Base-by-base conservation (phyloP, 2,888 invertebrate species). In the Phlogophora meticulosa region DNA sequence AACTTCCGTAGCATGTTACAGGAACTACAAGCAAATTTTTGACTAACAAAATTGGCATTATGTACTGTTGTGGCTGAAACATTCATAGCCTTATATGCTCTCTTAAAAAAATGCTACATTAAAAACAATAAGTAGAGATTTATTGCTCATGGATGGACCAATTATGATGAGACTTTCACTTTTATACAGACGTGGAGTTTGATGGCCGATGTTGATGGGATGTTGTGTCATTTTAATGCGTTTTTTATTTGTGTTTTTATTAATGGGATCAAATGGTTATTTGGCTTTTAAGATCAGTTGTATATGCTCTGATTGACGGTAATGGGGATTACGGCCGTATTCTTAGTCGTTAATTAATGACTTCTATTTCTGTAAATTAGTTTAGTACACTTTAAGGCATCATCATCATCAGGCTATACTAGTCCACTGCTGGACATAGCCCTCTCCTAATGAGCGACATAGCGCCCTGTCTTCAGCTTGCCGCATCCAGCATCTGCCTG, bases 131-230 rank as follows among this genome's bases (percentile, higher is more conserved):
- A 63, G 24, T 22, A 10, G 28, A 49, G 49, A 64, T 72, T 69
- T 55, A 69, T 62, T 17, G 61, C 55, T 34, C 63, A 34, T 71
- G 40, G 59, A 60, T 69, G 57, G 28, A 72, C 57, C 24, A 2
- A 43, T 65, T 57, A 34, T 22, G 40, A 60, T 61, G 60, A 11
- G 7, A 64, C 69, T 76, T 72, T 76, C 76, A 51, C 76, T 76
- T 72, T 69, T 40, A 0, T 2, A 40, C 66, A 65, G 49, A 51
- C 49, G 22, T 24, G 7, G 4, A 10, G 28, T n/a, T 7, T 7
- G 36, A 62, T 61, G 42, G 45, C 28, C 58, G 53, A 52, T 53
- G n/a, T 51, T 71, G 65, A 78, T 72, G 45, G 32, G 3, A 2
- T 1, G 32, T 77, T 77, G 58, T 76, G 60, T 52, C 58, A 72